phyloP scores from a whole-genome alignment of 1,140 invertebrate species.

The Macrostomum lignano region DNA sequence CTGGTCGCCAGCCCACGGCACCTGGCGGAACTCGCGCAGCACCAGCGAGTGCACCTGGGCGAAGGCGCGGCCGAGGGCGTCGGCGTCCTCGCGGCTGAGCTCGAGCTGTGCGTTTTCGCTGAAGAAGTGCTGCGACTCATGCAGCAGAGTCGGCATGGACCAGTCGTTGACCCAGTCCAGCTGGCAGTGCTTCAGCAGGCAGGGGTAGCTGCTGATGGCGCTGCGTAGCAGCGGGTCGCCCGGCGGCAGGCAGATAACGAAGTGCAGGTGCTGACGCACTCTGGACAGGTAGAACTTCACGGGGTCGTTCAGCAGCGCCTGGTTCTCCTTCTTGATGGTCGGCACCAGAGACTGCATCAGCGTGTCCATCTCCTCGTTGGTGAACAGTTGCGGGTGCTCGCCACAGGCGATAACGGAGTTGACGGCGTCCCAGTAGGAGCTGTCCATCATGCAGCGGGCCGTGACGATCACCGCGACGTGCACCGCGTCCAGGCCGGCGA shows the following conservation, averaged over 20 bases:
- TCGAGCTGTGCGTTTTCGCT: slow-evolving; percentile 1
- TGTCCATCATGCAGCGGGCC: slow-evolving; percentile 10
- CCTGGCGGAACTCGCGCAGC: slow-evolving; percentile 21
- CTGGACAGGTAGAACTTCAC: slow-evolving; percentile 24
- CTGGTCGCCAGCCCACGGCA: slow-evolving; percentile 21
- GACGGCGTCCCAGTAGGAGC: slow-evolving; percentile 16
- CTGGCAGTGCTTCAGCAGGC: slow-evolving; percentile 21
- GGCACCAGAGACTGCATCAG: slow-evolving; percentile 14
- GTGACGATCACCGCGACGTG: slow-evolving; percentile 19
- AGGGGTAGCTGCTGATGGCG: slow-evolving; percentile 17
- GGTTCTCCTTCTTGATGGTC: neutral
- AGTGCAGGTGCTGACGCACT: slow-evolving; percentile 23
- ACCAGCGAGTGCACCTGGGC: slow-evolving; percentile 26
- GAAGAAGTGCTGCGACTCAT: slow-evolving; percentile 21
- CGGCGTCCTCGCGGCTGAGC: too few relatives aligned
- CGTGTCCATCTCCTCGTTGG: slow-evolving; percentile 26
- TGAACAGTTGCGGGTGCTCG: slow-evolving; percentile 24
- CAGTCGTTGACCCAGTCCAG: slow-evolving; percentile 25
- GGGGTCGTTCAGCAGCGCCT: slow-evolving; percentile 11
- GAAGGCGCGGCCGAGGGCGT: too few relatives aligned
- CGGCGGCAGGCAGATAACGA: slow-evolving; percentile 20
- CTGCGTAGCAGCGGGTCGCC: slow-evolving; percentile 14
- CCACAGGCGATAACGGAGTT: slow-evolving; percentile 24
- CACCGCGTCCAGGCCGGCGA: slow-evolving; percentile 21
- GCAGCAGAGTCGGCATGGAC: slow-evolving; percentile 18